A percentile compares a stretch with the other conserved stretches of the same genome.
These are phyloP conservation scores for Pediacus dermestoides DNA, from an alignment of 2,888 invertebrate genomes.

Conservation along the genomic window DNA sequence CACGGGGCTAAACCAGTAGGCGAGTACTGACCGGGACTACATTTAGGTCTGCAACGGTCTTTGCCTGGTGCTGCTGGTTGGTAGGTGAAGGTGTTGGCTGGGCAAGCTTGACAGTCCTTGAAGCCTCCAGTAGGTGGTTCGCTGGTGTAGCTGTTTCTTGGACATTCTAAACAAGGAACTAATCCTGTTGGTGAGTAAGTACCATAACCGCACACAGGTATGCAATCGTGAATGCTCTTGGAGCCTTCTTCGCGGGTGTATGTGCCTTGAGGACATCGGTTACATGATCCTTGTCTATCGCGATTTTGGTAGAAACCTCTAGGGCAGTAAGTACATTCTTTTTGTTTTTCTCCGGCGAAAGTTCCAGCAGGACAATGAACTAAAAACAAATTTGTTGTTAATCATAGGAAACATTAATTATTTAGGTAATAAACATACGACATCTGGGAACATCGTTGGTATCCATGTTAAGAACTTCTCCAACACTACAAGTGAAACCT, in stretches of 20 bases:
- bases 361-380: constrained; percentile 97
- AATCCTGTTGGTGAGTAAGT: constrained; percentile 93
- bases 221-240: constrained; percentile 79
- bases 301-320: constrained; percentile 92
- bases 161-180: constrained; percentile 91
- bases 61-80: constrained; percentile 85
- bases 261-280: constrained; percentile 87
- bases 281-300: constrained; percentile 84
- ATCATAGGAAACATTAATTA: too few species aligned
- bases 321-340: constrained; percentile 86
- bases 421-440: constrained; percentile 75
- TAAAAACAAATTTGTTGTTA: constrained; percentile 37
- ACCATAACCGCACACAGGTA: constrained; percentile 94
- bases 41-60: constrained; percentile 82
- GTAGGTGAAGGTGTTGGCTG: constrained; percentile 83
- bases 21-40: constrained; percentile 85
- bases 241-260: constrained; percentile 90
- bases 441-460: constrained; percentile 89
- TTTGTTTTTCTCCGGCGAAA: constrained; percentile 85
- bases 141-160: constrained; percentile 83
- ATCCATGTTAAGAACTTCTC: constrained; percentile 92
- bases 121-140: constrained; percentile 87
- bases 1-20: constrained; percentile 92
- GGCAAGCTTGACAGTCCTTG: constrained; percentile 91
- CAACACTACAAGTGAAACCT: constrained; percentile 90